A percentile compares a stretch with the other conserved stretches of the same genome.
Evolutionary conservation across 2,113 vertebrate species (phyloP).

Genomic region (Lasiurus cinereus): DNA sequence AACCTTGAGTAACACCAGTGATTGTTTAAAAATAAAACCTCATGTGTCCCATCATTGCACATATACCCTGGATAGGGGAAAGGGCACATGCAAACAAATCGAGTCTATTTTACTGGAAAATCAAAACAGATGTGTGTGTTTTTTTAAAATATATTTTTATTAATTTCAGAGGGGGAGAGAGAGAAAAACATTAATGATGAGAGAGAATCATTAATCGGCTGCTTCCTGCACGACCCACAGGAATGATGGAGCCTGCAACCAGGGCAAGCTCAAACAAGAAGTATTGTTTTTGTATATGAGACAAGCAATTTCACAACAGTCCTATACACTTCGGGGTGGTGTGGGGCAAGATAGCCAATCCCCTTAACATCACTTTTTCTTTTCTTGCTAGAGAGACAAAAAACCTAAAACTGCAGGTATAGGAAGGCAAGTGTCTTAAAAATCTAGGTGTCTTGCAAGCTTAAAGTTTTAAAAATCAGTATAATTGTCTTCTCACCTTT

Average conservation of each 20-base stretch:
- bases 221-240: no score
- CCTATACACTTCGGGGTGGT: neutral
- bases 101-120: neutral
- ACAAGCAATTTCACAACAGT: neutral
- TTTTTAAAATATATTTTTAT: neutral
- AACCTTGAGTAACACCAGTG: neutral
- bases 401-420: neutral
- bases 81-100: neutral
- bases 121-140: neutral
- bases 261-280: no score
- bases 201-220: no score
- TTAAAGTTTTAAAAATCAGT: neutral
- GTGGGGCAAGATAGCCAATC: neutral
- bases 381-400: neutral
- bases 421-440: neutral
- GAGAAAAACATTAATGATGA: no score
- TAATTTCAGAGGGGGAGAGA: no score
- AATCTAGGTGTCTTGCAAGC: neutral
- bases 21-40: conserved; percentile 1
- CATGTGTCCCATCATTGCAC: neutral
- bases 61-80: neutral
- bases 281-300: neutral
- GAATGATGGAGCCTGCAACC: no score
- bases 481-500: neutral
- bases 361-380: neutral